A percentile compares a stretch with the other conserved stretches of the same genome.
These are phyloP conservation scores for Oscheius sp. DNA, from an alignment of 1,140 invertebrate species.

Conservation along the genomic window DNA sequence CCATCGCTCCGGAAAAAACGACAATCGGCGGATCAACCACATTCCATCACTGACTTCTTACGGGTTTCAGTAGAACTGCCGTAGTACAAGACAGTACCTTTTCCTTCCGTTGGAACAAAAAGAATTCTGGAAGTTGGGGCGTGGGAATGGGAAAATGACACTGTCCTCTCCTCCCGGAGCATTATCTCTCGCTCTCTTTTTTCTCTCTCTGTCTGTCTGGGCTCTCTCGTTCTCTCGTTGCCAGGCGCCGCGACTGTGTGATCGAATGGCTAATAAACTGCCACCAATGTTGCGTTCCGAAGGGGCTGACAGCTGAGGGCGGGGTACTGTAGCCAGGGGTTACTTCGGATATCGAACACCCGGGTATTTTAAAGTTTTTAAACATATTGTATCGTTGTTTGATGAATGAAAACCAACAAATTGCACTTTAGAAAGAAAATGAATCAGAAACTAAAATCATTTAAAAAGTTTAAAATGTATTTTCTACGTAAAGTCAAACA, in stretches of 20 bases:
- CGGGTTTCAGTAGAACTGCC: no score
- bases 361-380: no score
- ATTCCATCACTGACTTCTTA: no score
- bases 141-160: no score
- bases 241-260: neutral
- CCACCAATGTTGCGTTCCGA: constrained; percentile 10
- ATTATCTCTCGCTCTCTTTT: neutral
- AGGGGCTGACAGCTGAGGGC: neutral
- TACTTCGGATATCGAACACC: no score
- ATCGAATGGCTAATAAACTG: constrained; percentile 14
- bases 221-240: neutral
- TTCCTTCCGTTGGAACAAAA: no score
- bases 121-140: no score
- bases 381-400: no score
- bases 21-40: neutral
- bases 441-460: neutral
- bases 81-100: no score
- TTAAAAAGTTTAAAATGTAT: no score
- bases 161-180: no score
- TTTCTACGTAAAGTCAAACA: no score
- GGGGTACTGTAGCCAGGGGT: neutral
- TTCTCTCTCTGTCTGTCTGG: neutral
- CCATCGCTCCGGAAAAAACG: neutral
- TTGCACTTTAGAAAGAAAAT: neutral
- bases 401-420: neutral